Percentiles rank a stretch among this genome's conserved stretches.
These are phyloP conservation scores for Pecten maximus DNA, from an alignment of 2,888 invertebrate genomes.

Conservation along the genomic window DNA sequence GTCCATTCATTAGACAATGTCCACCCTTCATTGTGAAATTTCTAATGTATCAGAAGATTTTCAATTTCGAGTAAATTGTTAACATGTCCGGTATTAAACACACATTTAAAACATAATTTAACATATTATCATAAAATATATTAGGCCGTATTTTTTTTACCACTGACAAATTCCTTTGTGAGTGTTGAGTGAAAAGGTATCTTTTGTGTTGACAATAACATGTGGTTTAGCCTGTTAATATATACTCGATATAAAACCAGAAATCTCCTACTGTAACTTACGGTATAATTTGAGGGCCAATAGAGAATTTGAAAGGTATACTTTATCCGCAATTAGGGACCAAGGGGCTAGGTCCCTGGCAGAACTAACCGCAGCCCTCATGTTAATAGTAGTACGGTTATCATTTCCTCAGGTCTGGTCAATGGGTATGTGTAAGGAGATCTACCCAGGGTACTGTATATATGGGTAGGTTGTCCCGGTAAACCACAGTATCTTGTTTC, in stretches of 20 bases:
- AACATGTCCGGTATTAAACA: neutral
- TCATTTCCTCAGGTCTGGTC: neutral
- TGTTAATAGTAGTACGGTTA: neutral
- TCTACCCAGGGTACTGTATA: neutral
- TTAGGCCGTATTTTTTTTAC: constrained; percentile 8
- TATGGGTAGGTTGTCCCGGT: neutral
- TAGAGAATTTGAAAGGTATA: neutral
- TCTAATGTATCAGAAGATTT: constrained; percentile 24
- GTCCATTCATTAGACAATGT: constrained; percentile 2
- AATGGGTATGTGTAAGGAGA: neutral
- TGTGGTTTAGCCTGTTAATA: neutral
- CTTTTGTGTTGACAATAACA: constrained; percentile 1
- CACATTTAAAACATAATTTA: constrained; percentile 19
- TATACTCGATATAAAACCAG: neutral
- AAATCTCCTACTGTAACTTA: neutral
- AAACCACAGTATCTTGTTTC: neutral
- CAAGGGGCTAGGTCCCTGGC: neutral
- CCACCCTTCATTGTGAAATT: neutral
- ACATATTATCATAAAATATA: constrained; percentile 35
- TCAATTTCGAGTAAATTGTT: constrained; percentile 12
- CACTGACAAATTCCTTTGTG: neutral
- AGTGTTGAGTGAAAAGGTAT: neutral
- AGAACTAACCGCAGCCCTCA: neutral
- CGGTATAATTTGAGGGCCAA: constrained; percentile 21
- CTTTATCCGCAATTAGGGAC: constrained; percentile 7